Conservation (phyloP, 2,113 vertebrate species). For the Perccottus glenii region DNA sequence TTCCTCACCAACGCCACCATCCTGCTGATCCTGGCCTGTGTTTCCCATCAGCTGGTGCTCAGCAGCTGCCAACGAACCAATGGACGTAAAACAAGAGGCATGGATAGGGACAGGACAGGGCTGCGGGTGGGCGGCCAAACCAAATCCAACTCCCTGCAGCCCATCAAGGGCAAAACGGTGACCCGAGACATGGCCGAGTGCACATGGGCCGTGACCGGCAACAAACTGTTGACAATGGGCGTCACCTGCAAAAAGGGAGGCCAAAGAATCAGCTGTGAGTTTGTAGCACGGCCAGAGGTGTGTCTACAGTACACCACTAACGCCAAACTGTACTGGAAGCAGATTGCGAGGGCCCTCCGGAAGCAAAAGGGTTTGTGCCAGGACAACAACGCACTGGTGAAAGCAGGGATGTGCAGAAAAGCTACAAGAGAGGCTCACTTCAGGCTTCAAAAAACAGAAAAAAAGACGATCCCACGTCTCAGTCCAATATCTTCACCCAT, state of each 20-base stretch:
- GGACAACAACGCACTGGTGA: conserved; percentile 73
- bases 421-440: conserved; percentile 82
- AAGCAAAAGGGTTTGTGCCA: conserved; percentile 83
- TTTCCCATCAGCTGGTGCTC: conserved; percentile 74
- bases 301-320: conserved; percentile 78
- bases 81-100: conserved; percentile 49
- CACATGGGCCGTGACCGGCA: conserved; percentile 76
- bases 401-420: conserved; percentile 82
- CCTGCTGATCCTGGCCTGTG: conserved; percentile 77
- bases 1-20: conserved; percentile 70
- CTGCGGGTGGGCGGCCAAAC: conserved; percentile 15
- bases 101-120: conserved; percentile 26
- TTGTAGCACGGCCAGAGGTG: conserved; percentile 76
- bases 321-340: conserved; percentile 85
- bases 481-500: neutral
- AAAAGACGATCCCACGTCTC: neutral
- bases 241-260: conserved; percentile 74
- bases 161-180: conserved; percentile 77
- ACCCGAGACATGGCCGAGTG: conserved; percentile 82
- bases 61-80: conserved; percentile 66
- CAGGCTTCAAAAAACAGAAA: conserved; percentile 56
- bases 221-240: conserved; percentile 54
- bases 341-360: conserved; percentile 80
- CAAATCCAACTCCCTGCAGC: conserved; percentile 35
- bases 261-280: conserved; percentile 80